Conservation (phyloP, 2,888 invertebrate genomes). For the Dione juno region DNA sequence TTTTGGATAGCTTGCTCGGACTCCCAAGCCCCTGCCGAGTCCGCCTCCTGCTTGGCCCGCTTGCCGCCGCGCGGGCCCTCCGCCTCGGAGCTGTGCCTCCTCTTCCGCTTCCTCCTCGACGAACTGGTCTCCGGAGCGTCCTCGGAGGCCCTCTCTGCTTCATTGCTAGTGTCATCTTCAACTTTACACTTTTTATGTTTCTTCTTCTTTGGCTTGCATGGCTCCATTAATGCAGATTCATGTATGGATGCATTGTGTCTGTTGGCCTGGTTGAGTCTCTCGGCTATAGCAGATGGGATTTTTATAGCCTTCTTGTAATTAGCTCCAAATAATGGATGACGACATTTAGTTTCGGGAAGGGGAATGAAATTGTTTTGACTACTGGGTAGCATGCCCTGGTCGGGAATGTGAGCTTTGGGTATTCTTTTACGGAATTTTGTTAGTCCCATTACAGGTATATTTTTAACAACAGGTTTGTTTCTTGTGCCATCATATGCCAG, state of each 20-base stretch:
- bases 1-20: conserved; percentile 72
- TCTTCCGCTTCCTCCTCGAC: conserved; percentile 55
- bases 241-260: conserved; percentile 49
- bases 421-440: conserved; percentile 63
- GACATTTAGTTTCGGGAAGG: conserved; percentile 69
- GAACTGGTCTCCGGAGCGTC: conserved; percentile 24
- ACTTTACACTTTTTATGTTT: conserved; percentile 54
- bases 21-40: conserved; percentile 66
- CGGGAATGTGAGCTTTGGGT: conserved; percentile 62
- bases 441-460: conserved; percentile 49
- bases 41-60: conserved; percentile 55
- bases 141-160: conserved; percentile 33
- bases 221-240: conserved; percentile 30
- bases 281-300: conserved; percentile 55
- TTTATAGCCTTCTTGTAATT: conserved; percentile 66
- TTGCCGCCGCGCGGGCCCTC: conserved; percentile 52
- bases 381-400: conserved; percentile 55
- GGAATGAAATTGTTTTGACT: conserved; percentile 64
- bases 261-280: conserved; percentile 56
- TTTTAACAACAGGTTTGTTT: conserved; percentile 52
- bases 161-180: conserved; percentile 41
- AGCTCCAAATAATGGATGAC: conserved; percentile 72
- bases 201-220: conserved; percentile 53
- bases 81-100: conserved; percentile 46
- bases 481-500: conserved; percentile 49